Conservation (phyloP, 2,888 invertebrate species). For the Hecatera dysodea region DNA sequence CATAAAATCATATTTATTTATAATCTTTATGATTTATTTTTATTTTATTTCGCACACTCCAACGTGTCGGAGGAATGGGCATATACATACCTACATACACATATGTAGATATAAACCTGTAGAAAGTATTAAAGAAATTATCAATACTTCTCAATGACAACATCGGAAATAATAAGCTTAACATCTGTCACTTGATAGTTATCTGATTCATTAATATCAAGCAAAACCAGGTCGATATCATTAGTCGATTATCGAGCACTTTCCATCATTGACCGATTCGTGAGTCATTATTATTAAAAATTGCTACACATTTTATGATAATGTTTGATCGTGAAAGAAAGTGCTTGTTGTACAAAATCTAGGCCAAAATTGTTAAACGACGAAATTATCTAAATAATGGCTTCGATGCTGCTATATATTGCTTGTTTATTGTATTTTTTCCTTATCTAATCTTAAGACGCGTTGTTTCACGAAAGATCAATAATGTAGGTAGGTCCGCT, state of each 20-base stretch:
- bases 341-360: slow-evolving; percentile 69
- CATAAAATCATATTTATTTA: slow-evolving; percentile 8
- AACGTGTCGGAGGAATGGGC: background rate
- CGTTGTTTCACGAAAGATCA: slow-evolving; percentile 25
- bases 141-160: slow-evolving; percentile 56
- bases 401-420: slow-evolving; percentile 11
- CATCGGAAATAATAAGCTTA: slow-evolving; percentile 41
- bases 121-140: slow-evolving; percentile 58
- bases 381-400: slow-evolving; percentile 34
- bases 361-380: slow-evolving; percentile 65
- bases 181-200: slow-evolving; percentile 50
- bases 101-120: no score
- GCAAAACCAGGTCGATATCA: slow-evolving; percentile 76
- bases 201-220: slow-evolving; percentile 56
- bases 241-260: slow-evolving; percentile 80
- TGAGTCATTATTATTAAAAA: slow-evolving; percentile 79
- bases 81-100: no score
- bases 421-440: slow-evolving; percentile 10
- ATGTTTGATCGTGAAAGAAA: slow-evolving; percentile 74
- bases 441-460: slow-evolving; percentile 41
- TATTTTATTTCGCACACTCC: slow-evolving; percentile 1
- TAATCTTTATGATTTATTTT: background rate
- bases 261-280: slow-evolving; percentile 75
- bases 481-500: background rate
- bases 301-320: slow-evolving; percentile 76